A percentile compares a stretch with the other conserved stretches of the same genome.
Evolutionary conservation across 1,140 invertebrate genomes (phyloP).

Genomic region (Linepithema humile): DNA sequence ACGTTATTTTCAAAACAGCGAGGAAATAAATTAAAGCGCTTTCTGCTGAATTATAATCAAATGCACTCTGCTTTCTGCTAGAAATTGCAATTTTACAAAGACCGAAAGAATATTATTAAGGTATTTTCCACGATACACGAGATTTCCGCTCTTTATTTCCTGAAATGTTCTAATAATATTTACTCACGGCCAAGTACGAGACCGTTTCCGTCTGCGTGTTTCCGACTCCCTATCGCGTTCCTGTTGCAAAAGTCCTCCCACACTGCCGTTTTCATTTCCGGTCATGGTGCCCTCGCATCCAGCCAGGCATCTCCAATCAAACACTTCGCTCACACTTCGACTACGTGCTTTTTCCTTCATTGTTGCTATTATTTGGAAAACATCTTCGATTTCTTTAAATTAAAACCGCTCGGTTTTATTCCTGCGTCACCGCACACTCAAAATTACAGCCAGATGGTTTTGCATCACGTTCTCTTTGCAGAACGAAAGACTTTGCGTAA

Average conservation of each 20-base stretch:
- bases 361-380: slow-evolving; percentile 66
- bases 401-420: neutral
- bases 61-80: neutral
- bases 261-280: slow-evolving; percentile 6
- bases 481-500: neutral
- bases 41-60: neutral
- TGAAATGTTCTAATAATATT: slow-evolving; percentile 16
- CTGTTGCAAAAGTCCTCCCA: slow-evolving; percentile 47
- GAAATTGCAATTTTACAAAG: neutral
- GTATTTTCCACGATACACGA: neutral
- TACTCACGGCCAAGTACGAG: slow-evolving; percentile 82
- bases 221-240: slow-evolving; percentile 72
- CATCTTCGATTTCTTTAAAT: slow-evolving; percentile 41
- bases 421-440: neutral
- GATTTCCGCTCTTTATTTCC: neutral
- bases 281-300: slow-evolving; percentile 16
- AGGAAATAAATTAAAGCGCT: neutral
- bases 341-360: slow-evolving; percentile 74
- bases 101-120: too few relatives aligned
- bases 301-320: slow-evolving; percentile 70
- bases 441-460: neutral
- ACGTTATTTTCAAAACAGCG: neutral
- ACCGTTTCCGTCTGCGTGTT: slow-evolving; percentile 76
- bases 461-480: neutral
- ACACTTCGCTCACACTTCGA: slow-evolving; percentile 76